These are phyloP conservation scores for Strix uralensis DNA, from an alignment of 2,113 vertebrate species.

Conservation along the genomic window DNA sequence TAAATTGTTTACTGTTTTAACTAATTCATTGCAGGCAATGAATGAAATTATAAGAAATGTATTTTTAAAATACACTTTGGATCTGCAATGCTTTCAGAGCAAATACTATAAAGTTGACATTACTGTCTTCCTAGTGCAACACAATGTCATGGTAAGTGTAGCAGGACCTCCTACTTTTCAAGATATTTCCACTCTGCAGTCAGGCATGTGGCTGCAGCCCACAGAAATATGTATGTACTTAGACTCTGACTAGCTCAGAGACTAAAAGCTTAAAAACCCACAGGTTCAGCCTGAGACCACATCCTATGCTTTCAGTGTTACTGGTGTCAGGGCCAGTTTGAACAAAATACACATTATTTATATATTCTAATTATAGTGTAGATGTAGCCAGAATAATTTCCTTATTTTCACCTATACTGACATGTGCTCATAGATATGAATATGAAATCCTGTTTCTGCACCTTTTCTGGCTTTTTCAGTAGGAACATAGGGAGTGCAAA, in stretches of 20 bases:
- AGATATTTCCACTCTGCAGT: background rate
- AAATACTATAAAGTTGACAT: background rate
- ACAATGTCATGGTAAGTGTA: background rate
- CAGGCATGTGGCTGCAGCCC: background rate
- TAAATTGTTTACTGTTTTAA: background rate
- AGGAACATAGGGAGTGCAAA: background rate
- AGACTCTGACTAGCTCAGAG: background rate
- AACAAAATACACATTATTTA: background rate
- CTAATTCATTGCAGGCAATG: background rate
- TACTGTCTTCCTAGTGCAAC: background rate
- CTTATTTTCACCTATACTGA: background rate
- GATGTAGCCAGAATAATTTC: background rate
- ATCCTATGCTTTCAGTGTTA: background rate
- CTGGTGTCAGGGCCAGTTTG: background rate
- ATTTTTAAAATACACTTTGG: background rate
- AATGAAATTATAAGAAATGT: accelerated
- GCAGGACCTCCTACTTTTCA: background rate
- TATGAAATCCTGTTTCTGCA: background rate
- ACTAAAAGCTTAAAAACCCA: background rate
- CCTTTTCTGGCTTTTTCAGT: background rate
- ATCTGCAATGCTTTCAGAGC: background rate
- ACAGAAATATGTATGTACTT: background rate
- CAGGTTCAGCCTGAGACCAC: background rate
- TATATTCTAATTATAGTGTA: background rate
- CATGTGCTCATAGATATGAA: background rate